Evolutionary conservation across 2,797 vertebrate species (phyloP).

Genomic region (Leucoraja ocellata): DNA sequence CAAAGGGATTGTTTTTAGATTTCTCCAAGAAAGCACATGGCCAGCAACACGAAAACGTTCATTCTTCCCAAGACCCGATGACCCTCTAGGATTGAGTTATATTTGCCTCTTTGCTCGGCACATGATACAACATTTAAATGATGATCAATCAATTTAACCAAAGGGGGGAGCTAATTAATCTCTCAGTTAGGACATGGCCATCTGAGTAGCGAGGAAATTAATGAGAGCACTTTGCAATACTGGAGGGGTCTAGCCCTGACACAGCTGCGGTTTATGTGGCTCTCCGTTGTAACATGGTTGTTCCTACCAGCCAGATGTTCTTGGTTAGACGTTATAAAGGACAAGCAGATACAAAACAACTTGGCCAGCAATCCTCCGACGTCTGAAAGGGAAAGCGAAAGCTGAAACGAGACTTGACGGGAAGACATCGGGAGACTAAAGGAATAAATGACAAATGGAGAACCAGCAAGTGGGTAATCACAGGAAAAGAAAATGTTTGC

Average conservation of each 20-base stretch:
- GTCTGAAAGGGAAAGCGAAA: background rate
- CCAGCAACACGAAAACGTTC: no score
- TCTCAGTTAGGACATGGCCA: no score
- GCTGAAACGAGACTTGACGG: background rate
- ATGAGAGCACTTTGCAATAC: background rate
- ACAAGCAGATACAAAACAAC: background rate
- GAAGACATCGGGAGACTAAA: background rate
- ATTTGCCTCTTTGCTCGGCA: background rate
- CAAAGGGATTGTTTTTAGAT: background rate
- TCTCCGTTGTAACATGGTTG: background rate
- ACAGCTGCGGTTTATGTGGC: conserved; percentile 2
- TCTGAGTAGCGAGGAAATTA: background rate
- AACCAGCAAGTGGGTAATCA: background rate
- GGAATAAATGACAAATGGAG: background rate
- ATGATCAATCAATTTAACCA: background rate
- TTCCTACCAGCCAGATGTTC: background rate
- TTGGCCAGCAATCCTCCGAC: background rate
- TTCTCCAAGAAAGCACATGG: background rate
- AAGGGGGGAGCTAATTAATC: background rate
- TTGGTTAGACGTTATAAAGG: background rate
- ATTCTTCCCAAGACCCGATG: background rate
- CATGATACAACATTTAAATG: background rate
- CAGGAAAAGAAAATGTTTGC: background rate
- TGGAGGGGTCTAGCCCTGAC: background rate
- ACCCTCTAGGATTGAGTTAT: background rate